A percentile compares a stretch with the other conserved stretches of the same genome.
phyloP scores from a whole-genome alignment of 2,797 vertebrate species.

The Eurystomus glaucurus region DNA sequence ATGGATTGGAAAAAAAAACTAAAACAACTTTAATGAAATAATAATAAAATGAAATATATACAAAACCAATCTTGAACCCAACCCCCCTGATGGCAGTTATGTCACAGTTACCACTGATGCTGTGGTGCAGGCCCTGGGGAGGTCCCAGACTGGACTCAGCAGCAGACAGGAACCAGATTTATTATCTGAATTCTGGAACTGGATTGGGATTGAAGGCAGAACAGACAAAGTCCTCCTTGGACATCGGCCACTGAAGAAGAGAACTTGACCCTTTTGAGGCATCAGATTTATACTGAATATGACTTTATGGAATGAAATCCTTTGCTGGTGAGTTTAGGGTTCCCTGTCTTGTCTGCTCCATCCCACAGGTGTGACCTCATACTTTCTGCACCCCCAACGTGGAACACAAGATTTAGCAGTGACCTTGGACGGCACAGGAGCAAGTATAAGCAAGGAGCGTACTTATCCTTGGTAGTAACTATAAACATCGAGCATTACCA shows the following conservation, averaged over 20 bases:
- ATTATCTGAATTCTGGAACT: too few relatives aligned
- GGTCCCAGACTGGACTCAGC: too few relatives aligned
- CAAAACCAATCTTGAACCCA: too few relatives aligned
- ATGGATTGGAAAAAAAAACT: too few relatives aligned
- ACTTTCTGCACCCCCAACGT: not conserved
- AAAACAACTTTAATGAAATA: too few relatives aligned
- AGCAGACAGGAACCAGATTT: too few relatives aligned
- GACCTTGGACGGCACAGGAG: not conserved
- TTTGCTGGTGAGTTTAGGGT: not conserved
- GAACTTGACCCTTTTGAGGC: not conserved
- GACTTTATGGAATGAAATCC: not conserved
- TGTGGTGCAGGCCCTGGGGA: too few relatives aligned
- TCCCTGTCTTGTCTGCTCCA: not conserved
- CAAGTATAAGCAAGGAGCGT: not conserved
- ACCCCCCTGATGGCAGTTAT: too few relatives aligned
- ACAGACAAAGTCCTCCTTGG: not conserved
- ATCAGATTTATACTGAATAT: not conserved
- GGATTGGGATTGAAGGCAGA: not conserved
- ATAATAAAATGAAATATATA: too few relatives aligned
- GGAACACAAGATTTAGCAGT: not conserved
- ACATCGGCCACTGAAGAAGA: not conserved
- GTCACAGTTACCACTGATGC: too few relatives aligned
- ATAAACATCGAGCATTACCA: not conserved
- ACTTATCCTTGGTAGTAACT: not conserved
- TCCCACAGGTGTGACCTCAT: not conserved